Conservation (phyloP, 2,113 vertebrate genomes). For the Bubo scandiacus region DNA sequence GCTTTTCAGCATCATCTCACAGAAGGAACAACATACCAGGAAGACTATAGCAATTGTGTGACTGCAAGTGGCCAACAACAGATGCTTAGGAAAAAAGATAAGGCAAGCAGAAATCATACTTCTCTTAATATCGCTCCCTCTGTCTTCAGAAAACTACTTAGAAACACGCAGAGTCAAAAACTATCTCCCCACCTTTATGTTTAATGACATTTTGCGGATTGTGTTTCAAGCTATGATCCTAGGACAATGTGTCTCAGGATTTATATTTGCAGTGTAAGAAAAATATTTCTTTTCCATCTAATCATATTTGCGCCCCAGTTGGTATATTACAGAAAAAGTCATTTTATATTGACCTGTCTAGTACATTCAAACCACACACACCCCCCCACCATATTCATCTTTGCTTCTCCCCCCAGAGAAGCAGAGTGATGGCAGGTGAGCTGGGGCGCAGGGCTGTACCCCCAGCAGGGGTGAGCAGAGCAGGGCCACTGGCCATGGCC, state of each 20-base stretch:
- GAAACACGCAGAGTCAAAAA: background rate
- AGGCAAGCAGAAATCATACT: background rate
- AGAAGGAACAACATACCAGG: background rate
- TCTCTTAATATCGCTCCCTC: background rate
- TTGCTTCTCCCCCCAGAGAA: background rate
- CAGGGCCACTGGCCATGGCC: background rate
- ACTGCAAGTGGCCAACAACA: background rate
- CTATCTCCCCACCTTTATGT: background rate
- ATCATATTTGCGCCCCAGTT: background rate
- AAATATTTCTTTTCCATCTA: background rate
- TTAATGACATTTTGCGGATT: background rate
- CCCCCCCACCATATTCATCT: background rate
- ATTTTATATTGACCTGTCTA: background rate
- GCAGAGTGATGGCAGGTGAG: background rate
- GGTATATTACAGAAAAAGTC: background rate
- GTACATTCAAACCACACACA: background rate
- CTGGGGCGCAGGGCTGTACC: background rate
- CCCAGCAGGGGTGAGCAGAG: background rate
- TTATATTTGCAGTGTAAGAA: background rate
- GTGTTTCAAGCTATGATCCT: background rate
- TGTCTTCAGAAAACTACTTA: background rate
- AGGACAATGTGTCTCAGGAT: background rate
- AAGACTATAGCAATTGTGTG: background rate
- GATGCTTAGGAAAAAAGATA: background rate
- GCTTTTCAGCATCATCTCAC: background rate